Percentiles rank a stretch among this genome's conserved stretches.
Evolutionary conservation across 2,113 vertebrate genomes (phyloP).

Genomic region (Sorex araneus): DNA sequence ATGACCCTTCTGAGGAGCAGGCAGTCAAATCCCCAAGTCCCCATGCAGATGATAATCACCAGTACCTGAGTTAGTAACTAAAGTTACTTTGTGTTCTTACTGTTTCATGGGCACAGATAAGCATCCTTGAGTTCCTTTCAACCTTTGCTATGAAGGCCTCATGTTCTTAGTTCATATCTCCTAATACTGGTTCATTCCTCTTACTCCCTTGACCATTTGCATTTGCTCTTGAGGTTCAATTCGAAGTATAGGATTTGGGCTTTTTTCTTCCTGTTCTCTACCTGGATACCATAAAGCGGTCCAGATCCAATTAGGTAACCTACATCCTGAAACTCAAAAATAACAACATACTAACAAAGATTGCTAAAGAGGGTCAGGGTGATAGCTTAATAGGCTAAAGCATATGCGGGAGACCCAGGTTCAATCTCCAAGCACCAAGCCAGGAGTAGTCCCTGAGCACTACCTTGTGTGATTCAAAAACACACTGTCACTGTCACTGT

Average conservation of each 20-base stretch:
- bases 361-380: too few species aligned
- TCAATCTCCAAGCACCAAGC: too few species aligned
- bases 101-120: not conserved
- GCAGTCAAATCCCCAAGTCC: too few species aligned
- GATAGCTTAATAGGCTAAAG: too few species aligned
- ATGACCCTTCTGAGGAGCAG: not conserved
- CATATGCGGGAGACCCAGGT: too few species aligned
- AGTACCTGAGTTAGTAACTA: not conserved
- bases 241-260: not conserved
- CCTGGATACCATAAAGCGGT: not conserved
- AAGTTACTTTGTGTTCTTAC: not conserved
- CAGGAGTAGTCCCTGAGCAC: too few species aligned
- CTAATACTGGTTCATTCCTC: not conserved
- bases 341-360: not conserved
- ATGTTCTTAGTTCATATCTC: not conserved
- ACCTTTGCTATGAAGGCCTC: not conserved
- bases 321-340: conserved; percentile 9
- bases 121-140: not conserved
- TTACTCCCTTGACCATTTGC: not conserved
- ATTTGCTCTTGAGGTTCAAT: conserved; percentile 23
- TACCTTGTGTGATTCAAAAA: too few species aligned
- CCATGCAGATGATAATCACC: not conserved
- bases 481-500: too few species aligned
- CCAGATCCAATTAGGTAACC: not conserved
- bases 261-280: not conserved